Percentiles rank a stretch among this genome's conserved stretches.
phyloP scores from a whole-genome alignment of 1,140 invertebrate species.

The Zaprionus ornatus region DNA sequence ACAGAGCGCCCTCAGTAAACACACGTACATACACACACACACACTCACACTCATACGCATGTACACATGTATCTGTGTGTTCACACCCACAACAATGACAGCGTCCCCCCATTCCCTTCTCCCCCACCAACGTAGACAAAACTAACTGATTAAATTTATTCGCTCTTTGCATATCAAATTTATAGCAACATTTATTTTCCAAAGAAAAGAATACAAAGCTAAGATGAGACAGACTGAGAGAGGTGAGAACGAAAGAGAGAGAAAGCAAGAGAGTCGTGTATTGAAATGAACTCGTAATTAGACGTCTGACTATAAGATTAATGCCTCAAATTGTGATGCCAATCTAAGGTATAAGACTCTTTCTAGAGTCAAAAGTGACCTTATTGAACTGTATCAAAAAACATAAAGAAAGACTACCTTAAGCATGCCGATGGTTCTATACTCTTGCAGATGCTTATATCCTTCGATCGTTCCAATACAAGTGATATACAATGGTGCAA shows the following conservation, averaged over 20 bases:
- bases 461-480: too few relatives aligned
- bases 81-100: constrained; percentile 33
- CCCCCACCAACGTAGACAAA: background rate
- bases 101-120: background rate
- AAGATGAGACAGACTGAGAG: background rate
- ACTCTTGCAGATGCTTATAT: too few relatives aligned
- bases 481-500: too few relatives aligned
- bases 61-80: background rate
- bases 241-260: background rate
- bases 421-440: too few relatives aligned
- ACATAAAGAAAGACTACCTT: too few relatives aligned
- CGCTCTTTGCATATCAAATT: constrained; percentile 65
- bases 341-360: background rate
- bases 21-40: background rate
- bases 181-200: constrained; percentile 27
- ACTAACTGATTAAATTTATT: constrained; percentile 74
- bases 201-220: background rate
- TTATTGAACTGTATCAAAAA: too few relatives aligned
- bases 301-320: background rate
- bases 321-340: background rate
- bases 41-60: background rate
- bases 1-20: constrained; percentile 2
- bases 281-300: background rate
- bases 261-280: background rate
- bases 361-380: too few relatives aligned